These are phyloP conservation scores for Heteromurus nitidus DNA, from an alignment of 2,888 invertebrate species.

Conservation along the genomic window DNA sequence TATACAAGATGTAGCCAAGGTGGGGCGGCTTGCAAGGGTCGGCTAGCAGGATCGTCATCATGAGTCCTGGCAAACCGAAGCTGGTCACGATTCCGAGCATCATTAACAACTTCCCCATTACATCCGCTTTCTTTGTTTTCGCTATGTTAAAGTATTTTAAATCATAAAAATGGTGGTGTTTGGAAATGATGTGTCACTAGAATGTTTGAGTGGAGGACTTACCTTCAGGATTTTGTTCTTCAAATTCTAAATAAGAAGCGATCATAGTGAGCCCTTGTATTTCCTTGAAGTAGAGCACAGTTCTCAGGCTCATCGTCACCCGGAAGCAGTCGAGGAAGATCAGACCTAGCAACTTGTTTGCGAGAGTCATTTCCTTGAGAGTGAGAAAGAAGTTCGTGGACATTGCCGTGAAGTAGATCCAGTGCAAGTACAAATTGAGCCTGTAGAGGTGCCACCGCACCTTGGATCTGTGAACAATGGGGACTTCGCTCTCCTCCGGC, in stretches of 20 bases:
- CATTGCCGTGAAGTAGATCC: constrained; percentile 27
- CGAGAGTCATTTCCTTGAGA: constrained; percentile 18
- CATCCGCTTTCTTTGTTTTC: constrained; percentile 36
- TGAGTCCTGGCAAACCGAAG: constrained; percentile 50
- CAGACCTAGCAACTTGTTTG: constrained; percentile 47
- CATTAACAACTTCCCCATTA: constrained; percentile 39
- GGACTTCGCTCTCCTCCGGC: constrained; percentile 30
- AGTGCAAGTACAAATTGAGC: constrained; percentile 10
- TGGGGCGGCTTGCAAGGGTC: constrained; percentile 66
- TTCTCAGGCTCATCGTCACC: constrained; percentile 25
- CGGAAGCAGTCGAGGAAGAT: constrained; percentile 51
- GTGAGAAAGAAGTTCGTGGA: constrained; percentile 33
- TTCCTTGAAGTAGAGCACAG: constrained; percentile 33
- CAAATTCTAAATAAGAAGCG: constrained; percentile 42
- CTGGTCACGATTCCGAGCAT: constrained; percentile 45
- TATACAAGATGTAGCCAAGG: constrained; percentile 54
- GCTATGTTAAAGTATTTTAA: constrained; percentile 3
- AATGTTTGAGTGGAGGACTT: neutral
- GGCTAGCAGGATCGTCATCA: constrained; percentile 47
- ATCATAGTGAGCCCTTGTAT: constrained; percentile 26
- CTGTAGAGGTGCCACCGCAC: constrained; percentile 5
- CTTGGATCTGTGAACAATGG: constrained; percentile 21
- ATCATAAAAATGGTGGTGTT: neutral
- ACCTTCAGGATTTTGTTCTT: constrained; percentile 30
- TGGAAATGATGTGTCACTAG: neutral